phyloP scores from a whole-genome alignment of 2,797 vertebrate genomes.

The Notoglanidium macrostoma region DNA sequence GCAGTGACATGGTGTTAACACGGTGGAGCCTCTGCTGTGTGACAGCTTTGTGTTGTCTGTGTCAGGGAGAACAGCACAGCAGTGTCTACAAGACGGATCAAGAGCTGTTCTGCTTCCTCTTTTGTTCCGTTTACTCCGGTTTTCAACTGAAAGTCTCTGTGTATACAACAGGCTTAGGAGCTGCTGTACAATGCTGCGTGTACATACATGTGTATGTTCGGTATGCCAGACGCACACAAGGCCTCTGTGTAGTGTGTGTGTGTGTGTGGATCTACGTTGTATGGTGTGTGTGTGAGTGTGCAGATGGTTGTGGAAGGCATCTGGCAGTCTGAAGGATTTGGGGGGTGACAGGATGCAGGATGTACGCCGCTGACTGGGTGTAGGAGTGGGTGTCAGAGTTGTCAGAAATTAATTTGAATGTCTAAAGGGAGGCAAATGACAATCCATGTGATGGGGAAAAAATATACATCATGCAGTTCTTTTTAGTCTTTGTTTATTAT shows the following conservation, averaged over 20 bases:
- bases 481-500: too few relatives aligned
- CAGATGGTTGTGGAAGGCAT: not conserved
- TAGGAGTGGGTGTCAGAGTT: not conserved
- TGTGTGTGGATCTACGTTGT: not conserved
- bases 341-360: conserved; percentile 7
- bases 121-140: not conserved
- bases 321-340: not conserved
- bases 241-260: not conserved
- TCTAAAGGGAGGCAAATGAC: not conserved
- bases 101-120: not conserved
- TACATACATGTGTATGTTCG: not conserved
- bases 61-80: conserved; percentile 7
- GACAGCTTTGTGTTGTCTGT: conserved; percentile 36
- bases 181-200: not conserved
- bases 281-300: not conserved
- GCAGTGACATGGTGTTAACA: conserved; percentile 48
- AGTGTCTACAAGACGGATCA: conserved; percentile 2
- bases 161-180: conserved; percentile 2
- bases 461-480: not conserved
- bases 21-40: conserved; percentile 9
- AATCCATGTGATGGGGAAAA: not conserved
- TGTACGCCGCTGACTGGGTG: not conserved
- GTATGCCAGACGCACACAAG: not conserved
- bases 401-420: not conserved
- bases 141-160: not conserved